Evolutionary conservation across 2,113 vertebrate genomes (phyloP).

Genomic region (Daphoenositta chrysoptera): DNA sequence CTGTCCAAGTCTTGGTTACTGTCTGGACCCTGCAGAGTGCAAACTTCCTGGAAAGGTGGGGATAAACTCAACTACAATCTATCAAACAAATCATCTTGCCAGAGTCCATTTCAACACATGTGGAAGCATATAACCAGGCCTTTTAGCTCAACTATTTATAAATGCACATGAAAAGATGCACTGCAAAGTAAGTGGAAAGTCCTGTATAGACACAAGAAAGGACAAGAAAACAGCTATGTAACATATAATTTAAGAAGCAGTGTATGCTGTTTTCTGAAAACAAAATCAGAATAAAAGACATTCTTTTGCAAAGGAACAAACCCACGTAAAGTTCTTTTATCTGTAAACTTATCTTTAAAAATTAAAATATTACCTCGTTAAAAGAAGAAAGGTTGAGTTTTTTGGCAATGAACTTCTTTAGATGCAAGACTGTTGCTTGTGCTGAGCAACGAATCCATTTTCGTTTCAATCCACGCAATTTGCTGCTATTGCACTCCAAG

Average conservation of each 20-base stretch:
- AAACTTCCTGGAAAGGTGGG: background rate
- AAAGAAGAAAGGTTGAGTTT: conserved; percentile 98
- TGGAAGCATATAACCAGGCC: background rate
- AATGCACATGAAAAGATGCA: background rate
- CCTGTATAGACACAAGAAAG: background rate
- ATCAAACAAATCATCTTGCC: background rate
- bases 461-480: conserved; percentile 91
- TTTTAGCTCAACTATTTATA: background rate
- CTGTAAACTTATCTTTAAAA: background rate
- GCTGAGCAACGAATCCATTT: conserved; percentile 99
- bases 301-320: background rate
- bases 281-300: background rate
- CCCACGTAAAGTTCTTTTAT: background rate
- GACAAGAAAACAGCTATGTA: background rate
- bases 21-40: background rate
- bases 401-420: conserved; percentile 99
- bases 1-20: background rate
- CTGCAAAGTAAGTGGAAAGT: background rate
- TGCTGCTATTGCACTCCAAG: conserved; percentile 98
- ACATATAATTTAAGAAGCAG: background rate
- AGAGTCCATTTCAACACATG: background rate
- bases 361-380: conserved; percentile 86
- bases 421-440: conserved; percentile 95
- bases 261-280: background rate
- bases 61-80: background rate